Conservation (phyloP, 2,888 invertebrate genomes). For the Drosophila limbata region DNA sequence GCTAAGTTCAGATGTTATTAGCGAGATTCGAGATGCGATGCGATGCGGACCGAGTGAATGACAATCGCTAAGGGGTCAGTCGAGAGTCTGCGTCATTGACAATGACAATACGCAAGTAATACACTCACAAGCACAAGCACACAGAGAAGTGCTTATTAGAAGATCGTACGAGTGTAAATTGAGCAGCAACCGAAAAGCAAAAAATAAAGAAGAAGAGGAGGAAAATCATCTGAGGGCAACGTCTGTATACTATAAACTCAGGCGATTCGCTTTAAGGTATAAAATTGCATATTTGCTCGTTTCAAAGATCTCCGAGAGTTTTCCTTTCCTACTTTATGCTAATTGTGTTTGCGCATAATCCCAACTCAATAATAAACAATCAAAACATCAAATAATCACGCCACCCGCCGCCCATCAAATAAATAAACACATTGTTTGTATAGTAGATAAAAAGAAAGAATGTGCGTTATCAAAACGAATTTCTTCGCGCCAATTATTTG, state of each 20-base stretch:
- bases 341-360: conserved; percentile 19
- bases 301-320: background rate
- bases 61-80: conserved; percentile 64
- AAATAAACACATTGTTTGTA: conserved; percentile 24
- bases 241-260: conserved; percentile 36
- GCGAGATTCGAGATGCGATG: conserved; percentile 6
- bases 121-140: conserved; percentile 23
- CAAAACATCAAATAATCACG: conserved; percentile 44
- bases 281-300: conserved; percentile 43
- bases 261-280: conserved; percentile 45
- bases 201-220: background rate
- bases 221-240: conserved; percentile 35
- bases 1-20: conserved; percentile 50
- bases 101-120: conserved; percentile 60
- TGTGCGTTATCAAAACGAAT: conserved; percentile 36
- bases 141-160: conserved; percentile 49
- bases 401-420: conserved; percentile 37
- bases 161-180: conserved; percentile 76
- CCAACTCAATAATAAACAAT: conserved; percentile 9
- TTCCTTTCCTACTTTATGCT: conserved; percentile 2
- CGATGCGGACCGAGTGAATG: conserved; percentile 10
- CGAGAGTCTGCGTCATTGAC: conserved; percentile 67
- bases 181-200: conserved; percentile 30
- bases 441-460: conserved; percentile 21
- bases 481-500: conserved; percentile 45